Evolutionary conservation across 1,140 invertebrate species (phyloP).

Genomic region (Cherax quadricarinatus): DNA sequence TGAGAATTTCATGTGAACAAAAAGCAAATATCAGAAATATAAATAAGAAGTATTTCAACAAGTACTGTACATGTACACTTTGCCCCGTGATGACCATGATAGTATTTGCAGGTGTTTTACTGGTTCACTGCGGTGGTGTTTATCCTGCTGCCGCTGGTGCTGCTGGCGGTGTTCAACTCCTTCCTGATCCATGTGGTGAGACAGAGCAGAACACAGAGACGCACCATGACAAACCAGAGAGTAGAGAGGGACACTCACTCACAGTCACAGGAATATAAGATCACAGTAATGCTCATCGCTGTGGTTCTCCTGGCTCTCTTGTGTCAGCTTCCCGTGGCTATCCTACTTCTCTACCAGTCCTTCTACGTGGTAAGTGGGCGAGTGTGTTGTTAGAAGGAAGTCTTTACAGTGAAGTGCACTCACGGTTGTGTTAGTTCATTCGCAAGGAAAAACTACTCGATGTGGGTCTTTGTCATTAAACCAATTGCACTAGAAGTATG

Average conservation of each 20-base stretch:
- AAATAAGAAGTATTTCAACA: no score
- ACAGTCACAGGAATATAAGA: slow-evolving; percentile 83
- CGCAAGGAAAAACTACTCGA: no score
- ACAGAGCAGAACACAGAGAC: slow-evolving; percentile 79
- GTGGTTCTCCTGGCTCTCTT: slow-evolving; percentile 86
- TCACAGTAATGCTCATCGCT: slow-evolving; percentile 86
- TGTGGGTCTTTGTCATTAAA: no score
- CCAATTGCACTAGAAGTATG: no score
- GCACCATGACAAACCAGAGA: slow-evolving; percentile 79
- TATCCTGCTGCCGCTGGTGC: slow-evolving; percentile 82
- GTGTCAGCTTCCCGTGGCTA: slow-evolving; percentile 84
- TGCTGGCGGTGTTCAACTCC: slow-evolving; percentile 85
- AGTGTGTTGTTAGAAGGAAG: background rate
- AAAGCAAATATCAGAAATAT: no score
- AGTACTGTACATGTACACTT: no score
- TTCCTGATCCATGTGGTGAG: slow-evolving; percentile 84
- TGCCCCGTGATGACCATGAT: no score
- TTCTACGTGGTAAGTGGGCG: slow-evolving; percentile 76
- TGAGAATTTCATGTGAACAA: no score
- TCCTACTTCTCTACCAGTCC: slow-evolving; percentile 79
- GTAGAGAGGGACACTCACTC: slow-evolving; percentile 63
- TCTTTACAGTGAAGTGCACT: background rate
- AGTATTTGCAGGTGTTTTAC: slow-evolving; percentile 80
- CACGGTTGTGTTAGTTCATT: background rate
- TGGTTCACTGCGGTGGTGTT: slow-evolving; percentile 84